Conservation (phyloP, 2,113 vertebrate genomes). For the Anhinga anhinga region DNA sequence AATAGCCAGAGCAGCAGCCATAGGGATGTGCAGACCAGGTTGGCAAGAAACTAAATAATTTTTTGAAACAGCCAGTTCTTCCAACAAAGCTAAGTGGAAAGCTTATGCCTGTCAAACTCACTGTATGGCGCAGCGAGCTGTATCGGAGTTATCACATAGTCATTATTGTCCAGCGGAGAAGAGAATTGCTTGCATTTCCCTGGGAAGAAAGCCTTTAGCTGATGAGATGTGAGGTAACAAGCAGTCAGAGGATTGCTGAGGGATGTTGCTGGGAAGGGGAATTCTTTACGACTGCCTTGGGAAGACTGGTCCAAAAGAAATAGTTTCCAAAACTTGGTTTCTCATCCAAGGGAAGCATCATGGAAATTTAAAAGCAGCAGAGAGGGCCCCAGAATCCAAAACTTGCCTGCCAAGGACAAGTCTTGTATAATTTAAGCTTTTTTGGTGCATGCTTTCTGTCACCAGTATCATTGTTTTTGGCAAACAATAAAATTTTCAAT, state of each 20-base stretch:
- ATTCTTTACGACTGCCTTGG: conserved; percentile 53
- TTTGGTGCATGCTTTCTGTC: conserved; percentile 20
- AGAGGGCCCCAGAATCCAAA: conserved; percentile 45
- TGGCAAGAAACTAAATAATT: background rate
- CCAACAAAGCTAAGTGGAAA: background rate
- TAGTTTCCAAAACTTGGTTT: conserved; percentile 54
- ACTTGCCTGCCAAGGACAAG: background rate
- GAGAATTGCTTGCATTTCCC: background rate
- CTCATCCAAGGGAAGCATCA: conserved; percentile 63
- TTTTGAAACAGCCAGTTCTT: background rate
- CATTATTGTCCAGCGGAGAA: background rate
- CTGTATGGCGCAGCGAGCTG: background rate
- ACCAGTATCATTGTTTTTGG: background rate
- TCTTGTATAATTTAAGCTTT: conserved; percentile 13
- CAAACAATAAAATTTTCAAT: background rate
- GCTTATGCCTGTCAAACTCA: background rate
- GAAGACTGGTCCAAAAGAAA: conserved; percentile 62
- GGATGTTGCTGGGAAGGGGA: conserved; percentile 57
- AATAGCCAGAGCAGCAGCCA: conserved; percentile 32
- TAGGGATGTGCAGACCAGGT: conserved; percentile 33
- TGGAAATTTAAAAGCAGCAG: conserved; percentile 53
- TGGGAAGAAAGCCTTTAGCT: conserved; percentile 16
- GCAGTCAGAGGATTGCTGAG: conserved; percentile 1
- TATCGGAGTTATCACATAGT: background rate
- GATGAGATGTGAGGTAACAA: conserved; percentile 49